Evolutionary conservation across 2,113 vertebrate genomes (phyloP), one percentile per base, ranked within the genome.

Genomic region (Prunella fulvescens): DNA sequence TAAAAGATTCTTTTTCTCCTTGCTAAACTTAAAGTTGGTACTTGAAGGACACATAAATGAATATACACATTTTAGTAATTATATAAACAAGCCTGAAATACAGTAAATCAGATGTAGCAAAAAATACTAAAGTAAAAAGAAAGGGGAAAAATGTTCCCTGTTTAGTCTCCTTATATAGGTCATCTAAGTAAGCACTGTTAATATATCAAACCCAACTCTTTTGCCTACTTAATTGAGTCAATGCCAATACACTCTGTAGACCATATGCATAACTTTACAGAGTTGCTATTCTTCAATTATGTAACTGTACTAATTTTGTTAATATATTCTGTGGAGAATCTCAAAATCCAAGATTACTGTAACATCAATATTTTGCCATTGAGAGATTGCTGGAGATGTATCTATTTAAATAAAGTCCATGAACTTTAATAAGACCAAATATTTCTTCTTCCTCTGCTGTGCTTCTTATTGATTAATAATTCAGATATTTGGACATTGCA

Each of bases 161-260:
- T 88, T 93, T 64, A 13, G 3, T 42, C 65, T 88, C 33, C 26
- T 53, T 92, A 86, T 91, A 90, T 82, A 70, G 85, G 72, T 64
- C 23, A 94, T 67, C 35, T 56, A 84, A 70, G 72, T 65, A 87
- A 70, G 61, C 45, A 78, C 48, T 88, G 62, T 65, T 84, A 47
- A 47, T 81, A 18, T 56, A 81, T 60, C 50, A 84, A 19, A 93
- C 16, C 17, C 51, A 91, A 22, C 15, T 70, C 28, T 88, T 76
- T 86, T 90, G 62, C 67, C 71, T 79, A 83, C 56, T 91, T 90
- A 80, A 74, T 47, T 90, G 86, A 94, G 72, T 85, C 57, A 67
- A 17, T 89, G 69, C 95, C 66, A 96, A 45, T 89, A 51, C 73
- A 58, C 53, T 58, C 47, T 33, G 80, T 79, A 69, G 69, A 54